Base-by-base conservation (phyloP, 1,140 invertebrate species). In the Drosophila watanabei region DNA sequence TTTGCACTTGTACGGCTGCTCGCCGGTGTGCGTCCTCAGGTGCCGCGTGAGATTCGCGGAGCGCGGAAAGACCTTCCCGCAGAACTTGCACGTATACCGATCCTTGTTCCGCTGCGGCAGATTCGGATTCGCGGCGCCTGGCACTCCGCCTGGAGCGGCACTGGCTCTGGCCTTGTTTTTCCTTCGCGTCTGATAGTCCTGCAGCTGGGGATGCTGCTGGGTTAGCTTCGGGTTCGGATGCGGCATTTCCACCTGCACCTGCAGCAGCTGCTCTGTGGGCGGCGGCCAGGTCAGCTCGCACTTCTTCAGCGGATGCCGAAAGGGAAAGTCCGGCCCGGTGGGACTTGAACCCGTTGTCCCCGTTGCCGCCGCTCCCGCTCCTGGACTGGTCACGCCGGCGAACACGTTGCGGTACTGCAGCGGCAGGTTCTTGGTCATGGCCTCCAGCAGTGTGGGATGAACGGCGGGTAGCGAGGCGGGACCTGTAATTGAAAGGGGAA, bases 11-110 rank as follows among this genome's bases (percentile, higher is more conserved):
- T 99, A 99, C 0, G 98, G 98, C 93, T 99, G 98, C 92, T 99
- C 99, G 20, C 99, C 99, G 0, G 99, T 99, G 93, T 99, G 99
- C 1, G 99, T 99, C 72, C 99, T 95, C 79, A 99, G 94, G 93
- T 99, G 99, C 54, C 99, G 95, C 11, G 99, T 99, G 45, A 99
- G 94, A 94, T 99, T 99, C 11, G 99, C 99, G 32, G 98, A 99
- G n/a, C 99, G 95, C 0, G 99, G 99, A 92, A 99, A 99, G 7
- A 97, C 97, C 93, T 99, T 99, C 10, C 98, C 98, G 93, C 99
- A 99, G 94, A 98, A 99, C 92, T 99, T 99, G 94, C 99, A 99
- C 5, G 98, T 97, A 94, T 99, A 99, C 39, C 98, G 95, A 93
- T 99, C 99, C 87, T 97, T 96, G 14, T 96, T 95, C 6, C 85